Evolutionary conservation across 2,113 vertebrate species (phyloP), one percentile per base, ranked within the genome.

Genomic region (Sciurus niger): DNA sequence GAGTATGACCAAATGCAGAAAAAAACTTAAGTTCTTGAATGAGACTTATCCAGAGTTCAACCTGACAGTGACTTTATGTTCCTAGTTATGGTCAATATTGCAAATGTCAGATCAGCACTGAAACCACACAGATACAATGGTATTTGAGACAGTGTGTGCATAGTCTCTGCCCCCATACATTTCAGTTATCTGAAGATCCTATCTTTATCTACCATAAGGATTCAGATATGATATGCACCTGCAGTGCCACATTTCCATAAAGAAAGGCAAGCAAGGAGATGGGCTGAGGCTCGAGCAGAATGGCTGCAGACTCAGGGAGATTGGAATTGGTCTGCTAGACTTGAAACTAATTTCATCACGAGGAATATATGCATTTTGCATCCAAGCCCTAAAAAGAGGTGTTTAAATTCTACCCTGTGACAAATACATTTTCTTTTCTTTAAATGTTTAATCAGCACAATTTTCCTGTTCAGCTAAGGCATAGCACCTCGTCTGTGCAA

Each of bases 271-370:
- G 30, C 37, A 60, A 51, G n/a, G 48, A 72, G n/a, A 79, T 76
- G 17, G 58, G 1, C 43, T 51, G 43, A 51, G 32, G 70, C 37
- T 89, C 95, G 77, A 93, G 60, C 2, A 22, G 40, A 90, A 67
- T 85, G 63, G 16, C 32, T 93, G 9, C 9, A 55, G 65, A 95
- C n/a, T 53, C 55, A 48, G 24, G 95, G 78, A 97, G 55, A 25
- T 30, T 85, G 25, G 9, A 90, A 95, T 93, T 0, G 2, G 20
- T 70, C 84, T 58, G 40, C 4, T 84, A 73, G 32, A 30, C 73
- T 96, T 18, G 70, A 85, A 78, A 83, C 22, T 92, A 85, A 95
- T 91, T 98, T 97, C 82, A 90, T 53, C n/a, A 32, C 22, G n/a
- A 95, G 20, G 6, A 95, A 87, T 51, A 95, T 48, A 86, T 60